Percentiles rank a stretch among this genome's conserved stretches.
phyloP scores from a whole-genome alignment of 1,140 invertebrate genomes.

The Tetraneura akinire region DNA sequence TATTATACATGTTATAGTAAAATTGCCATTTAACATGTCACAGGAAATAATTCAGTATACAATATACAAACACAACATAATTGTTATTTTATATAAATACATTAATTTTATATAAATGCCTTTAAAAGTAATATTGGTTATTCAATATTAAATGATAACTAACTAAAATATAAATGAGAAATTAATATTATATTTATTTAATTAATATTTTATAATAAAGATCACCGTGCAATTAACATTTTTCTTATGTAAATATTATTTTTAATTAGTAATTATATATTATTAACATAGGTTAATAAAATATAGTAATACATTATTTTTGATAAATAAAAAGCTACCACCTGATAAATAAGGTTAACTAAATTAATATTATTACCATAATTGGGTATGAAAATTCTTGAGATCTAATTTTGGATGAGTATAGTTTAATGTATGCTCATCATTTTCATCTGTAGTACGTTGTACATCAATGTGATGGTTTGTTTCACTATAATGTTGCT shows the following conservation, averaged over 20 bases:
- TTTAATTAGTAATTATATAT: not conserved
- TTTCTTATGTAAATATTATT: not conserved
- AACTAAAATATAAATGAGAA: not conserved
- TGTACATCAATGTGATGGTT: slow-evolving; percentile 1
- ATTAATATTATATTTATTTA: too few species aligned
- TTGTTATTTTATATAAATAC: slow-evolving; percentile 14
- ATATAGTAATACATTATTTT: slow-evolving; percentile 20
- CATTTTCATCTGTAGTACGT: not conserved
- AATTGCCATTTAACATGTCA: too few species aligned
- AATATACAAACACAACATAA: not conserved
- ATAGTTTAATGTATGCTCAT: not conserved
- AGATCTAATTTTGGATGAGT: slow-evolving; percentile 40
- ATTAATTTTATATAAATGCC: not conserved
- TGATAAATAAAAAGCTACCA: slow-evolving; percentile 28
- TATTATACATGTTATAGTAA: too few species aligned
- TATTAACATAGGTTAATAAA: not conserved
- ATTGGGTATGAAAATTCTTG: slow-evolving; percentile 42
- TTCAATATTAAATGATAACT: too few species aligned
- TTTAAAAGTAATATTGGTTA: too few species aligned
- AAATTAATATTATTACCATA: slow-evolving; percentile 18
- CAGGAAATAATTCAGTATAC: not conserved
- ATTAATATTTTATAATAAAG: not conserved
- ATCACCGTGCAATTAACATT: not conserved
- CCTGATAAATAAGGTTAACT: not conserved
- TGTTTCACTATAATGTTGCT: not conserved